These are phyloP conservation scores for Babylonia areolata DNA, from an alignment of 1,140 invertebrate species.

Conservation along the genomic window DNA sequence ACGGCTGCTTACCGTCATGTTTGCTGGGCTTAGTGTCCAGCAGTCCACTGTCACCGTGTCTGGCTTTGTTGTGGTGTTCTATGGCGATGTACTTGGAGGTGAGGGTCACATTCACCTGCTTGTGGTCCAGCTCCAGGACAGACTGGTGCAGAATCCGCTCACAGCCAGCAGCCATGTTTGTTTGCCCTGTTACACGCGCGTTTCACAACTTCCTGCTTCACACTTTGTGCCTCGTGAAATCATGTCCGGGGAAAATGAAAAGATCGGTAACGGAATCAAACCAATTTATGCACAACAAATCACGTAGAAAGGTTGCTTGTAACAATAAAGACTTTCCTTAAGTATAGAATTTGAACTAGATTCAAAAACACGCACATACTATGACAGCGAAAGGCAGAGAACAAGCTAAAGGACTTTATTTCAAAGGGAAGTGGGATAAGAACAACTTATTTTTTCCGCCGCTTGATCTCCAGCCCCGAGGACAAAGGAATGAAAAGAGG, in stretches of 20 bases:
- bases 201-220: neutral
- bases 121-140: constrained; percentile 4
- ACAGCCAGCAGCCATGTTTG: constrained; percentile 31
- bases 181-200: neutral
- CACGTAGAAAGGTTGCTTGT: too few species aligned
- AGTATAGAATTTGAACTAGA: too few species aligned
- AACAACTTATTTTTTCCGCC: too few species aligned
- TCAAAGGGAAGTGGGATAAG: too few species aligned
- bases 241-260: neutral
- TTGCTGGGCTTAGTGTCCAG: neutral
- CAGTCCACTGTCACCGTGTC: neutral
- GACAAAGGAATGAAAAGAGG: too few species aligned
- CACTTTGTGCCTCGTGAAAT: neutral
- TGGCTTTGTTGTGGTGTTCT: neutral
- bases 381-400: too few species aligned
- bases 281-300: too few species aligned
- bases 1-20: neutral
- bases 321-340: too few species aligned
- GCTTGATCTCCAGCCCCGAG: too few species aligned
- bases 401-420: too few species aligned
- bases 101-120: constrained; percentile 18
- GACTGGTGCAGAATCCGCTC: constrained; percentile 16
- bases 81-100: constrained; percentile 10
- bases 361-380: too few species aligned
- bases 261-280: neutral